Evolutionary conservation across 2,888 invertebrate genomes (phyloP).

Genomic region (Callyntrura guangdongensis): DNA sequence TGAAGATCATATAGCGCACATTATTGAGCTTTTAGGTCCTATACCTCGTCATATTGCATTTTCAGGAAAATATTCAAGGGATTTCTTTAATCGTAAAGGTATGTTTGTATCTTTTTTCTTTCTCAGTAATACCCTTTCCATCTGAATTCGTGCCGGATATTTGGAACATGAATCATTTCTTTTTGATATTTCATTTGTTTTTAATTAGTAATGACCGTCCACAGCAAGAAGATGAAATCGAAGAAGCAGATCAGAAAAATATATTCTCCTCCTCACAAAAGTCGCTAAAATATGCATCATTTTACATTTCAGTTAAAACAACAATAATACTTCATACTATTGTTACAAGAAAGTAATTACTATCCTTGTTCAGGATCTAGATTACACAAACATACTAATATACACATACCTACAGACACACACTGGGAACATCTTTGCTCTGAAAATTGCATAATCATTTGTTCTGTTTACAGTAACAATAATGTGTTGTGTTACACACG

Average conservation of each 20-base stretch:
- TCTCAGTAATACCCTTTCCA: too few species aligned
- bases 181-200: too few species aligned
- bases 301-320: slow-evolving; percentile 46
- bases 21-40: slow-evolving; percentile 98
- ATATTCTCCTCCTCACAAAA: slow-evolving; percentile 8
- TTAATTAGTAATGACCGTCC: slow-evolving; percentile 76
- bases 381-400: background rate
- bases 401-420: background rate
- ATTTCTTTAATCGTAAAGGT: slow-evolving; percentile 98
- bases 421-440: slow-evolving; percentile 18
- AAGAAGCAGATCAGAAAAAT: background rate
- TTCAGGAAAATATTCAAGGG: slow-evolving; percentile 96
- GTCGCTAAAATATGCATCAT: slow-evolving; percentile 26
- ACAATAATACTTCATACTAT: slow-evolving; percentile 25
- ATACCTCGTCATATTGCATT: slow-evolving; percentile 98
- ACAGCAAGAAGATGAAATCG: slow-evolving; percentile 2
- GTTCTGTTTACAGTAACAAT: slow-evolving; percentile 13
- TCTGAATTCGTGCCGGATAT: too few species aligned
- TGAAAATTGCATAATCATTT: background rate
- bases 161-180: too few species aligned
- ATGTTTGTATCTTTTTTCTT: too few species aligned
- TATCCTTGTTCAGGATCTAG: slow-evolving; percentile 27
- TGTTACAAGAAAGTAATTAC: slow-evolving; percentile 7
- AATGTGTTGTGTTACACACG: background rate
- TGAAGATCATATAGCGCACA: slow-evolving; percentile 99